Conservation (phyloP, 2,113 vertebrate species). For the Percopsis transmontana region DNA sequence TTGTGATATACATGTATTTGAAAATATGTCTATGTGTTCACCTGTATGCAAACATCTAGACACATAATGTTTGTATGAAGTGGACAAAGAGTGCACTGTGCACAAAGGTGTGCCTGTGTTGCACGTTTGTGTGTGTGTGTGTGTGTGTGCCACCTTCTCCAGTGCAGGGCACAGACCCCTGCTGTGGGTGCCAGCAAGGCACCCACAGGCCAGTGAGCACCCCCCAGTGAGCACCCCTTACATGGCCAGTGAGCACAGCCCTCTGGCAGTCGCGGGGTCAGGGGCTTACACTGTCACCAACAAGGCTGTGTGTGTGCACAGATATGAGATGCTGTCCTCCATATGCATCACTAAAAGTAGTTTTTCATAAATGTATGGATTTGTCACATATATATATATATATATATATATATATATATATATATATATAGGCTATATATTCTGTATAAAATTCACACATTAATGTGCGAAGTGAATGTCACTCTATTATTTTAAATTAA, state of each 20-base stretch:
- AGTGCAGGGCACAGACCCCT: conserved; percentile 58
- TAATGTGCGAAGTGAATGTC: too few species aligned
- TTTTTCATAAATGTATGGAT: too few species aligned
- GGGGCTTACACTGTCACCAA: conserved; percentile 47
- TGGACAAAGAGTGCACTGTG: conserved; percentile 2
- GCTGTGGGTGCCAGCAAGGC: conserved; percentile 40
- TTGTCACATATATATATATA: too few species aligned
- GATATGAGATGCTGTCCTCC: not conserved
- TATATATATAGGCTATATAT: too few species aligned
- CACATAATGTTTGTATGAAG: not conserved
- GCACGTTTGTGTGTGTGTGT: conserved; percentile 15
- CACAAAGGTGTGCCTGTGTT: conserved; percentile 23
- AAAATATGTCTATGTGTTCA: not conserved
- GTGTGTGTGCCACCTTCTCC: conserved; percentile 43
- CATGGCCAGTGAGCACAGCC: conserved; percentile 73
- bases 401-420: too few species aligned
- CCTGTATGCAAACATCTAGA: too few species aligned
- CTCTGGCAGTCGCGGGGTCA: conserved; percentile 72
- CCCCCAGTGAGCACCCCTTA: conserved; percentile 66
- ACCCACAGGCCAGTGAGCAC: not conserved
- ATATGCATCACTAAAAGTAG: not conserved
- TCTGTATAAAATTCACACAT: too few species aligned
- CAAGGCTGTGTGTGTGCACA: conserved; percentile 10
- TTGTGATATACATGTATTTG: not conserved
- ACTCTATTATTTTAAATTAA: too few species aligned